Base-by-base conservation (phyloP, 2,797 vertebrate genomes). In the Myotis planiceps region DNA sequence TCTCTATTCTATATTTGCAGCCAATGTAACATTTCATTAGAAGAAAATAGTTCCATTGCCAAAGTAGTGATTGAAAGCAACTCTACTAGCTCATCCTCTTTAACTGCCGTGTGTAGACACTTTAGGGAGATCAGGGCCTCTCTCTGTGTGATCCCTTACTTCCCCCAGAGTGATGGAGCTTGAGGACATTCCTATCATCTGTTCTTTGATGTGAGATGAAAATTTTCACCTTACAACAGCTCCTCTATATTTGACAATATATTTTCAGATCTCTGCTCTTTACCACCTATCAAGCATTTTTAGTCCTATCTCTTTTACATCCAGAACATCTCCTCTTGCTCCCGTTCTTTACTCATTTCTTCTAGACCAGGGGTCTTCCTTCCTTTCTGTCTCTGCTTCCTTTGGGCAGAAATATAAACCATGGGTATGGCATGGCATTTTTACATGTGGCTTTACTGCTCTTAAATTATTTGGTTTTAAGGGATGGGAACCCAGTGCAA, bases 1-100 rank as follows among this genome's bases (percentile, higher is more conserved):
- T 79, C 34, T 79, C 7, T 65, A 29, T 60, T 42, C 12, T 60
- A 9, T 63, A 78, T 84, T 75, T 88, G 29, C 2, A 1, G 83
- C 96, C 10, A 37, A 81, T 68, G 10, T 71, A 74, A 53, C 85
- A 78, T 74, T 86, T 92, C 53, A 32, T 85, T 91, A n/a, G 66
- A 87, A 90, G 34, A 58, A 81, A 79, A 23, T 34, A 90, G 65
- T 84, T 89, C n/a, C 12, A 9, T 37, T 85, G 55, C 75, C 34
- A 79, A 89, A 88, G 71, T 23, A 18, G 34, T 79, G 19, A 68
- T 42, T 53, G 58, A 78, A 92, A 88, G 21, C 49, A 60, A 9
- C 29, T 79, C 12, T 25, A 3, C 12, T 19, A 60, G 45, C 6
- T 34, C 51, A 82, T 39, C 29, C 19, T 85, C 19, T 82, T 74